A percentile compares a stretch with the other conserved stretches of the same genome.
phyloP scores from a whole-genome alignment of 2,888 invertebrate species.

The Mimas tiliae region DNA sequence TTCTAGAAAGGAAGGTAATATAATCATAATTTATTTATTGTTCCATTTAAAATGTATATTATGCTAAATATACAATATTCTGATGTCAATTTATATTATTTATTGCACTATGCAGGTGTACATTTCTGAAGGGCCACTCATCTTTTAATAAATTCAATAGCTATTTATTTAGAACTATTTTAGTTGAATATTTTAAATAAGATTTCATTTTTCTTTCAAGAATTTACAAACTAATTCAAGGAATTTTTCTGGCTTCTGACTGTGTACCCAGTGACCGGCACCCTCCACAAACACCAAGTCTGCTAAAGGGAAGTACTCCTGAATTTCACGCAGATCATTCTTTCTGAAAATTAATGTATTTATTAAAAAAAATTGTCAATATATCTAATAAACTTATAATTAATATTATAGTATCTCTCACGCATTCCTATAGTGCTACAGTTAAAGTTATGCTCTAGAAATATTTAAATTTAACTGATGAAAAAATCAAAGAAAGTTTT shows the following conservation, averaged over 20 bases:
- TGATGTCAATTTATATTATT: too few species aligned
- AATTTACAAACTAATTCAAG: conserved; percentile 87
- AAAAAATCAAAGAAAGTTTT: too few species aligned
- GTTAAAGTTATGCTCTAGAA: too few species aligned
- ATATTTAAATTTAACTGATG: too few species aligned
- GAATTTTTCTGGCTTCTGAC: conserved; percentile 94
- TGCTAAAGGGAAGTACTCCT: conserved; percentile 89
- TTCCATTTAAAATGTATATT: too few species aligned
- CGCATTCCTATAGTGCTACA: too few species aligned
- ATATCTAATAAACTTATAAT: neutral
- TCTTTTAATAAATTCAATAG: too few species aligned
- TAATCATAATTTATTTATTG: too few species aligned
- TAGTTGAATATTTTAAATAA: neutral
- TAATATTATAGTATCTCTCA: too few species aligned
- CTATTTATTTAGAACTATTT: neutral
- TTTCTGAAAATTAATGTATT: conserved; percentile 55
- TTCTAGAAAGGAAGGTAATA: too few species aligned
- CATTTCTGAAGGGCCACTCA: neutral
- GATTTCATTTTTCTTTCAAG: conserved; percentile 76
- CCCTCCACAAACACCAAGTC: conserved; percentile 89
- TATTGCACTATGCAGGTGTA: neutral
- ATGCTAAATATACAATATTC: too few species aligned
- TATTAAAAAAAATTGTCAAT: neutral
- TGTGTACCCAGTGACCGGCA: conserved; percentile 97
- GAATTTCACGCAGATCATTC: conserved; percentile 86